Evolutionary conservation across 2,888 invertebrate genomes (phyloP).

Genomic region (Girardia tigrina): DNA sequence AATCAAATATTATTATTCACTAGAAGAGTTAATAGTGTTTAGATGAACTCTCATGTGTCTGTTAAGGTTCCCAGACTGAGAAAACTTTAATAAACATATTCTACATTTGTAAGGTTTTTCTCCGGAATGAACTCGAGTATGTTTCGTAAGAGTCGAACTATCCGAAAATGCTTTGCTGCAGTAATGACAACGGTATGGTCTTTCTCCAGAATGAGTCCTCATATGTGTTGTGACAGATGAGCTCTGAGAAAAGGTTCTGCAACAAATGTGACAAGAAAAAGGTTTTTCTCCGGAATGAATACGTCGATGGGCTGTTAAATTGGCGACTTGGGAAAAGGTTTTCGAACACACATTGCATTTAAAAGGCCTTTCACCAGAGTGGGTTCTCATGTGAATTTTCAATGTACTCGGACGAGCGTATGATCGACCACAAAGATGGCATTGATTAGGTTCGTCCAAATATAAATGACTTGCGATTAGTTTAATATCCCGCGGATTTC

Average conservation of each 20-base stretch:
- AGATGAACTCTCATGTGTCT: slow-evolving; percentile 92
- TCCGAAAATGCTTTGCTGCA: slow-evolving; percentile 98
- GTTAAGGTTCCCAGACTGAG: slow-evolving; percentile 93
- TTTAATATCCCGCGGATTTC: slow-evolving; percentile 5
- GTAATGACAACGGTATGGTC: slow-evolving; percentile 81
- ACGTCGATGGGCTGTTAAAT: slow-evolving; percentile 85
- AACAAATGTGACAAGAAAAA: slow-evolving; percentile 89
- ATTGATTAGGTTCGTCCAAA: slow-evolving; percentile 58
- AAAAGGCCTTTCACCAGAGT: slow-evolving; percentile 84
- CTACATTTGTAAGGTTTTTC: slow-evolving; percentile 91
- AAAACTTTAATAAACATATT: slow-evolving; percentile 80
- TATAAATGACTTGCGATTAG: slow-evolving; percentile 9
- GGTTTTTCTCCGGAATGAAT: slow-evolving; percentile 96
- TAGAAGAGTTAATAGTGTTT: slow-evolving; percentile 1
- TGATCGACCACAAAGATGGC: slow-evolving; percentile 84
- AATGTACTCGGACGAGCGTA: slow-evolving; percentile 84
- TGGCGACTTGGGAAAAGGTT: slow-evolving; percentile 73
- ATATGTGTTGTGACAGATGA: slow-evolving; percentile 91
- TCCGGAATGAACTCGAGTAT: slow-evolving; percentile 68
- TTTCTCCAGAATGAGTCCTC: slow-evolving; percentile 99
- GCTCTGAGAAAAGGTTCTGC: slow-evolving; percentile 83
- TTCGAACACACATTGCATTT: slow-evolving; percentile 39
- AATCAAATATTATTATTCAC: too few relatives aligned
- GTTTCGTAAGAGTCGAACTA: slow-evolving; percentile 91
- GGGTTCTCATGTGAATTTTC: slow-evolving; percentile 87